Base-by-base conservation (phyloP, 2,888 invertebrate genomes). In the Drosophila setosimentum region DNA sequence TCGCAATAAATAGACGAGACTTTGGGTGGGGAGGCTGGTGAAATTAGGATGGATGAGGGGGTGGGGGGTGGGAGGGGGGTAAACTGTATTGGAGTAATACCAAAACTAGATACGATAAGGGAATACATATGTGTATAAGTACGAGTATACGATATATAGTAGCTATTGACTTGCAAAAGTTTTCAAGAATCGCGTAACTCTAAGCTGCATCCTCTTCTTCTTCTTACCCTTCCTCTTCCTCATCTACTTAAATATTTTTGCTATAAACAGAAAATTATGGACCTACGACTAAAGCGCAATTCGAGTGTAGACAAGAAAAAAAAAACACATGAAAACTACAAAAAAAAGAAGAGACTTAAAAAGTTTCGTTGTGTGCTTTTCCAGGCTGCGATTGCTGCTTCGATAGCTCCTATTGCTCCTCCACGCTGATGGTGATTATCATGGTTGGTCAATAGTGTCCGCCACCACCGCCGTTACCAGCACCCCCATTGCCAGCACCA, bases 391-490 rank as follows among this genome's bases (percentile, higher is more conserved):
- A 59, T 66, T 67, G 77, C 65, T 76, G 61, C 67, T 78, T 71
- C 65, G 73, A 55, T 76, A 69, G 77, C 67, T 77, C 73, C 81
- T 93, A 80, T 76, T 78, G 91, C 83, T 93, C 93, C 83, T 93
- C 93, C 91, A 93, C 90, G 78, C 93, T 93, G 76, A 93, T 93
- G 83, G 93, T 93, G 62, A 93, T 93, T 78, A 93, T 90, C 93
- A 93, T 93, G 80, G 93, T 92, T 84, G 92, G 92, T 93, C 93
- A 93, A 92, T 93, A 93, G 79, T 93, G 93, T 78, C 92, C 92
- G 73, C 91, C 92, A 66, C 91, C 91, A 59, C 89, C 91, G 59
- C 91, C 91, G 63, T 90, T 92, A 57, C 91, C 92, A 64, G 68
- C 72, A 49, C 77, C 82, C 11, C 70, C 91, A 57, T 91, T 91